These are phyloP conservation scores for Phenganax subtilis DNA, from an alignment of 92 coral and sea anemone species.

Conservation along the genomic window DNA sequence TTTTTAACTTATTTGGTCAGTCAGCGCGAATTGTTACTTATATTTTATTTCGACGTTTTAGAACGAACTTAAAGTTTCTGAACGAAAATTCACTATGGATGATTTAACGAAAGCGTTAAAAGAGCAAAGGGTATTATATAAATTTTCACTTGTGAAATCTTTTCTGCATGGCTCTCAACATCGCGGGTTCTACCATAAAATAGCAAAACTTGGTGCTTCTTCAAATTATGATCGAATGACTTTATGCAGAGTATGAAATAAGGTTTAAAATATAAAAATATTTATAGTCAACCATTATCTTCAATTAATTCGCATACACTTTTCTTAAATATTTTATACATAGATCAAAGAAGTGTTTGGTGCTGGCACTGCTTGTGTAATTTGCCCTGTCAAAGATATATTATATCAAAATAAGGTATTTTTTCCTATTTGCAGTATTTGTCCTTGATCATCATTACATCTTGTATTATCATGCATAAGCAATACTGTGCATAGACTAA, in stretches of 20 bases:
- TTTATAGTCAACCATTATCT: no score
- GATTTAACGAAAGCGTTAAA: constrained; percentile 60
- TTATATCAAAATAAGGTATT: constrained; percentile 77
- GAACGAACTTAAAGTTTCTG: constrained; percentile 85
- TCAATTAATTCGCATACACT: background rate
- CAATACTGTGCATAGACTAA: no score
- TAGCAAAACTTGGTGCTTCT: no score
- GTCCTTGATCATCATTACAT: no score
- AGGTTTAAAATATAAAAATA: no score
- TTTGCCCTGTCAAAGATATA: constrained; percentile 86
- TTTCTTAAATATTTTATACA: background rate
- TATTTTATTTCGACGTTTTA: constrained; percentile 12
- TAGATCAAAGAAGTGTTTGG: constrained; percentile 90
- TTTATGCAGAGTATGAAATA: no score
- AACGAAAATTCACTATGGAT: constrained; percentile 68
- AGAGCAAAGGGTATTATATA: constrained; percentile 66
- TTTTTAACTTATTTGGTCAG: background rate
- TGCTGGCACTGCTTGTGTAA: constrained; percentile 94
- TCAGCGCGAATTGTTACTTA: background rate
- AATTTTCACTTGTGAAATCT: background rate
- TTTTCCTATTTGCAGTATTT: background rate
- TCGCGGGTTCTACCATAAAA: no score
- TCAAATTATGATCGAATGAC: no score
- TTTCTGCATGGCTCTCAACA: no score
- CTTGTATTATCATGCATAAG: no score